phyloP scores from a whole-genome alignment of 1,140 invertebrate genomes.

The Mamestra configurata region DNA sequence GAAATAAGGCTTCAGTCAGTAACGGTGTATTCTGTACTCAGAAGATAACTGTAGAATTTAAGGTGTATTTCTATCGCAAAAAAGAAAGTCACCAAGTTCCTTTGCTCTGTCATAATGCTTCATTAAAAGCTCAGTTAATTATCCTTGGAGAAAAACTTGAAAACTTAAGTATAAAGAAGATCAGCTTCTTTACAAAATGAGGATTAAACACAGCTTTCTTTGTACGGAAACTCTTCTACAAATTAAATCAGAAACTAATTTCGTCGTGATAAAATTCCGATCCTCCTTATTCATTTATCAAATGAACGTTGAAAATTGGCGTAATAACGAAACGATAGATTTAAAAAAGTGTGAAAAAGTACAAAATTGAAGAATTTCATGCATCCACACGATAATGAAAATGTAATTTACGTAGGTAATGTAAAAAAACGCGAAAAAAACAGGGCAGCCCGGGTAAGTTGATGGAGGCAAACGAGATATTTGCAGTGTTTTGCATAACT shows the following conservation, averaged over 20 bases:
- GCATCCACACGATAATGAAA: constrained; percentile 49
- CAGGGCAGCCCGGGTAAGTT: constrained; percentile 55
- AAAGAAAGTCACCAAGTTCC: neutral
- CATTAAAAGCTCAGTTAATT: neutral
- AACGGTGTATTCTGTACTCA: neutral
- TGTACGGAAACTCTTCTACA: neutral
- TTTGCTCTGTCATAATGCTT: too few relatives aligned
- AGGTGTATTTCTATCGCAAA: neutral
- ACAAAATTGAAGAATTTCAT: constrained; percentile 40
- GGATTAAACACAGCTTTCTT: neutral
- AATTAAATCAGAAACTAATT: neutral
- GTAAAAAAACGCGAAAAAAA: constrained; percentile 49
- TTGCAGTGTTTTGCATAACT: constrained; percentile 75
- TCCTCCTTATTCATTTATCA: neutral
- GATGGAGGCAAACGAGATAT: constrained; percentile 69
- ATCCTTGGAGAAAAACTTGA: neutral
- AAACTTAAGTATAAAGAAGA: neutral
- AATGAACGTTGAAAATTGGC: neutral
- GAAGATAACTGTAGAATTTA: neutral
- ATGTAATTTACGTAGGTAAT: constrained; percentile 52
- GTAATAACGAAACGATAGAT: neutral
- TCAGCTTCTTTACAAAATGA: neutral
- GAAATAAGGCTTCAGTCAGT: too few relatives aligned
- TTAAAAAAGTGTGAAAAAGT: constrained; percentile 24
- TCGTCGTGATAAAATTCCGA: neutral